These are phyloP conservation scores for Nothobranchius furzeri DNA, from an alignment of 2,113 vertebrate species.

Conservation along the genomic window DNA sequence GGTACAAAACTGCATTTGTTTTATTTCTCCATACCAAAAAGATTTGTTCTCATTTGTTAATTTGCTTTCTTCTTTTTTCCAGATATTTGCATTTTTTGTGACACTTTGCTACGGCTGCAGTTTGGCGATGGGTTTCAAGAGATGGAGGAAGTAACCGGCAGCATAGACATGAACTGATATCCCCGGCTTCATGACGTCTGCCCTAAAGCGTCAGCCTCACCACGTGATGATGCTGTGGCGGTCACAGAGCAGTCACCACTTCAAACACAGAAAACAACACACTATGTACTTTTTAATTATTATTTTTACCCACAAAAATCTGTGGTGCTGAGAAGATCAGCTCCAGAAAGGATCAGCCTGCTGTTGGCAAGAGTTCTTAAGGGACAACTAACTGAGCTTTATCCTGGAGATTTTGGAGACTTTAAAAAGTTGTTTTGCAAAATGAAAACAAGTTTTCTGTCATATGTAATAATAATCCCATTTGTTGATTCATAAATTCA, in stretches of 20 bases:
- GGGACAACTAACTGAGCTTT: background rate
- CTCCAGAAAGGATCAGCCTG: background rate
- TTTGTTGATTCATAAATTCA: no score
- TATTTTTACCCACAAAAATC: no score
- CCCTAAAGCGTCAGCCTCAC: background rate
- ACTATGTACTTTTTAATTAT: no score
- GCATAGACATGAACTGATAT: slow-evolving; percentile 15
- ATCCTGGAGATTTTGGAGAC: background rate
- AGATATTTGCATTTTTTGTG: slow-evolving; percentile 80
- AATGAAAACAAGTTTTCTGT: slow-evolving; percentile 3
- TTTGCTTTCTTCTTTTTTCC: slow-evolving; percentile 8
- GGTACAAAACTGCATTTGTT: background rate
- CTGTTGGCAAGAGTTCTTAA: background rate
- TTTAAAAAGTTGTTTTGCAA: slow-evolving; percentile 4
- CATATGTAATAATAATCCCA: no score
- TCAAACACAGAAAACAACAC: background rate
- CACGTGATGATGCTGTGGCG: background rate
- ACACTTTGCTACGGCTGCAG: slow-evolving; percentile 79
- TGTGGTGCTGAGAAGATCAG: no score
- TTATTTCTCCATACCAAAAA: background rate
- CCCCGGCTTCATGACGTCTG: slow-evolving; percentile 10
- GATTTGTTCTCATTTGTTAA: background rate
- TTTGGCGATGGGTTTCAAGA: slow-evolving; percentile 80
- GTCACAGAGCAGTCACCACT: no score
- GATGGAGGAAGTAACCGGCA: slow-evolving; percentile 70